These are phyloP conservation scores for Camelus dromedarius DNA, from an alignment of 2,113 vertebrate species.

Conservation along the genomic window DNA sequence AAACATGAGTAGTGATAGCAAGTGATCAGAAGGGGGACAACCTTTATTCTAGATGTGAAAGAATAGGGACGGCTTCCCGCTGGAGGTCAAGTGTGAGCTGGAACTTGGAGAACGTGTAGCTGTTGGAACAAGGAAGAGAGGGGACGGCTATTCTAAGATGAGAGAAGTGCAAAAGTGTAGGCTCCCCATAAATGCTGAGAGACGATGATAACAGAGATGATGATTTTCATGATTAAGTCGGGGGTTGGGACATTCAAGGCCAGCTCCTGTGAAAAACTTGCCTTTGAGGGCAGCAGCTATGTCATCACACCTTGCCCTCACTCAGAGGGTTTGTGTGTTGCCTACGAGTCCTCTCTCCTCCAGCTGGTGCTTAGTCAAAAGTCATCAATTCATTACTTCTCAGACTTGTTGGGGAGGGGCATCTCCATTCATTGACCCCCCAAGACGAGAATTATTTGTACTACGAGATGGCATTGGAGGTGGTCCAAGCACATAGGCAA, in stretches of 20 bases:
- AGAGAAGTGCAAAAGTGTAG: neutral
- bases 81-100: neutral
- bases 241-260: neutral
- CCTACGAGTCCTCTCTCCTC: fast-evolving
- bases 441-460: conserved; percentile 79
- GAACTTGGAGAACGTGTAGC: neutral
- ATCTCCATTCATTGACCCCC: conserved; percentile 68
- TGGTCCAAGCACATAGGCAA: conserved; percentile 79
- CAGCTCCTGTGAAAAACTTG: neutral
- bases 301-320: fast-evolving
- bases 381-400: conserved; percentile 49
- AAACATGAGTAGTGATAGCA: neutral
- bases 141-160: fast-evolving
- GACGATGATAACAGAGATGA: fast-evolving
- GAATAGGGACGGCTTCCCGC: neutral
- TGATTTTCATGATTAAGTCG: neutral
- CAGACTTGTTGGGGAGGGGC: conserved; percentile 56
- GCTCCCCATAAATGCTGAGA: fast-evolving
- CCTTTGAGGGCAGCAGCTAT: neutral
- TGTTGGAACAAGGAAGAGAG: neutral
- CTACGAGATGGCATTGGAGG: conserved; percentile 78
- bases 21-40: no score
- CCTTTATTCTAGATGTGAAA: neutral
- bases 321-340: fast-evolving
- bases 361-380: neutral